Conservation (phyloP, 2,113 vertebrate species). For the Pachyramphus minor region DNA sequence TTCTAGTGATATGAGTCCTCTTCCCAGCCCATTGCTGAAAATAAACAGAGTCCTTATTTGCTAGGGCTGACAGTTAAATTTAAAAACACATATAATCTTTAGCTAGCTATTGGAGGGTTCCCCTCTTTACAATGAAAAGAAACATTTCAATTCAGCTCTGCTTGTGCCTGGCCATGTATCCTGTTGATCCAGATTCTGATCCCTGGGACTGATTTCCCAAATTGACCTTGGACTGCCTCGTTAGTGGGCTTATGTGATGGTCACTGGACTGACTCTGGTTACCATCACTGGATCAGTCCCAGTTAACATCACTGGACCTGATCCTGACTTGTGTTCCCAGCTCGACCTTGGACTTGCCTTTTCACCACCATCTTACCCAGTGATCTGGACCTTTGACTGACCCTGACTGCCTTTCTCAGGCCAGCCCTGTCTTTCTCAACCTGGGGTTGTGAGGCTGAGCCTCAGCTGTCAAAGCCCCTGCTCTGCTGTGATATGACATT, state of each 20-base stretch:
- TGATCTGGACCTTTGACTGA: background rate
- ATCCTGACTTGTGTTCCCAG: background rate
- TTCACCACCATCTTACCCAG: background rate
- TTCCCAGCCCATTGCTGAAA: background rate
- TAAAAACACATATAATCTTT: background rate
- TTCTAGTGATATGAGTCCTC: background rate
- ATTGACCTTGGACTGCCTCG: background rate
- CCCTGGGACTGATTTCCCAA: background rate
- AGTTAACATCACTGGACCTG: background rate
- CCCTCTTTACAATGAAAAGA: background rate
- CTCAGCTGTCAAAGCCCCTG: background rate
- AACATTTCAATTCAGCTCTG: background rate
- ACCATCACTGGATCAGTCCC: background rate
- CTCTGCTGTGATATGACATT: background rate
- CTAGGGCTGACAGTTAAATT: background rate
- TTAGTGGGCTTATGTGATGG: background rate
- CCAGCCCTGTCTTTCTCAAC: background rate
- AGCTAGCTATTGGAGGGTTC: background rate
- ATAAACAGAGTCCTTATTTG: background rate
- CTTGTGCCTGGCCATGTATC: background rate
- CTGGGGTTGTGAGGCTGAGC: background rate
- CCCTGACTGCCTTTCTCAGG: background rate
- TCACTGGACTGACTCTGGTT: background rate
- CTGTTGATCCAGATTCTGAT: background rate
- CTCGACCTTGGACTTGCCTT: rapidly evolving